phyloP scores from a whole-genome alignment of 2,113 vertebrate species.

The Heptranchias perlo region DNA sequence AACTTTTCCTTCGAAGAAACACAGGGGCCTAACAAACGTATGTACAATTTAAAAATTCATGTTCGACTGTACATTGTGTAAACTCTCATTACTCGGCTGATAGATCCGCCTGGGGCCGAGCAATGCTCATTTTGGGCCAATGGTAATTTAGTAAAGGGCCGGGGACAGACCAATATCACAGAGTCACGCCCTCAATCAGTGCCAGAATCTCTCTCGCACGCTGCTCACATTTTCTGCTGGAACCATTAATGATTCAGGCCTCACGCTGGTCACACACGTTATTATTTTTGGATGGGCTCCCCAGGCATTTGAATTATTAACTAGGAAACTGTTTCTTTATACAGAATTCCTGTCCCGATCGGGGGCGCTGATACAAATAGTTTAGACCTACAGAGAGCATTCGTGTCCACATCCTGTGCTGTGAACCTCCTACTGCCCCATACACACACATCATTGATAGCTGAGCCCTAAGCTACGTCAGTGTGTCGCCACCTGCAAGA shows the following conservation, averaged over 20 bases:
- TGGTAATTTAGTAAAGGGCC: not conserved
- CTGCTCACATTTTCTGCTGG: not conserved
- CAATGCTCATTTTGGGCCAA: not conserved
- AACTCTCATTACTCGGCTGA: not conserved
- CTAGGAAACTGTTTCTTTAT: no score
- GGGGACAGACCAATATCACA: not conserved
- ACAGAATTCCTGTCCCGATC: no score
- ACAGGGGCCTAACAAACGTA: not conserved
- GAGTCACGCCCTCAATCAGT: not conserved
- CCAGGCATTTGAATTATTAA: no score
- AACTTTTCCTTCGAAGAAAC: not conserved
- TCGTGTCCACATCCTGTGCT: no score
- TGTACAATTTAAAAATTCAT: not conserved
- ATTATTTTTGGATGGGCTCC: no score
- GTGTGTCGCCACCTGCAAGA: no score
- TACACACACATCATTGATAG: no score
- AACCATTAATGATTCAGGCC: not conserved
- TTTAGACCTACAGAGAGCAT: no score
- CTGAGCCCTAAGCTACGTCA: no score
- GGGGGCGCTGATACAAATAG: no score
- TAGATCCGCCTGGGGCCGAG: not conserved
- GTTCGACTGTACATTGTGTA: not conserved
- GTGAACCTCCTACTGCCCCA: no score
- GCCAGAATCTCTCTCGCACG: not conserved
- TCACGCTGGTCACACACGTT: not conserved